Evolutionary conservation across 2,888 invertebrate genomes (phyloP).

Genomic region (Lithophane socia): DNA sequence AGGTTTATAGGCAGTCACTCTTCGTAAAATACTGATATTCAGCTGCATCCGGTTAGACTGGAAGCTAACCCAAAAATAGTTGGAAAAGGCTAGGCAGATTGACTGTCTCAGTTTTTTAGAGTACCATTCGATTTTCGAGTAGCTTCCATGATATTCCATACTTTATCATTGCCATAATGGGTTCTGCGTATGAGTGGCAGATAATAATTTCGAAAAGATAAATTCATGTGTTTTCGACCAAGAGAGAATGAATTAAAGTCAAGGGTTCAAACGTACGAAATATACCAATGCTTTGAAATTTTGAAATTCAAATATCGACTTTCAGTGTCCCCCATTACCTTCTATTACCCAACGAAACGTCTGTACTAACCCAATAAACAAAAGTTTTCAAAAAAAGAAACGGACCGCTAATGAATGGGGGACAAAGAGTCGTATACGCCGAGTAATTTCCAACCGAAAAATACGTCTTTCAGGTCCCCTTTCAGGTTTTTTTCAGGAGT

Average conservation of each 20-base stretch:
- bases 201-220: not conserved
- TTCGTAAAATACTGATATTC: too few relatives aligned
- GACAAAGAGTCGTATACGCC: slow-evolving; percentile 51
- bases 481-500: slow-evolving; percentile 51
- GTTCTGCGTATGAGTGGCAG: not conserved
- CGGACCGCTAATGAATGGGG: slow-evolving; percentile 27
- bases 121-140: too few relatives aligned
- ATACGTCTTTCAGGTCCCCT: slow-evolving; percentile 14
- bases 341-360: slow-evolving; percentile 46
- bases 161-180: not conserved
- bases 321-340: not conserved
- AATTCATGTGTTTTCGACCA: not conserved
- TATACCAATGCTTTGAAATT: not conserved
- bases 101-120: not conserved
- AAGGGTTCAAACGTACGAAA: not conserved
- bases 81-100: too few relatives aligned
- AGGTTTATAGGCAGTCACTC: too few relatives aligned
- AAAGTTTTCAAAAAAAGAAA: slow-evolving; percentile 47
- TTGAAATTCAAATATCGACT: slow-evolving; percentile 16
- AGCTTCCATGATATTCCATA: not conserved
- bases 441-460: slow-evolving; percentile 63
- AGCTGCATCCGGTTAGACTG: too few relatives aligned
- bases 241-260: not conserved
- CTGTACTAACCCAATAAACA: slow-evolving; percentile 35
- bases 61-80: too few relatives aligned